Evolutionary conservation across 2,797 vertebrate species (phyloP), one percentile per base, ranked within the genome.

Genomic region (Myripristis murdjan): DNA sequence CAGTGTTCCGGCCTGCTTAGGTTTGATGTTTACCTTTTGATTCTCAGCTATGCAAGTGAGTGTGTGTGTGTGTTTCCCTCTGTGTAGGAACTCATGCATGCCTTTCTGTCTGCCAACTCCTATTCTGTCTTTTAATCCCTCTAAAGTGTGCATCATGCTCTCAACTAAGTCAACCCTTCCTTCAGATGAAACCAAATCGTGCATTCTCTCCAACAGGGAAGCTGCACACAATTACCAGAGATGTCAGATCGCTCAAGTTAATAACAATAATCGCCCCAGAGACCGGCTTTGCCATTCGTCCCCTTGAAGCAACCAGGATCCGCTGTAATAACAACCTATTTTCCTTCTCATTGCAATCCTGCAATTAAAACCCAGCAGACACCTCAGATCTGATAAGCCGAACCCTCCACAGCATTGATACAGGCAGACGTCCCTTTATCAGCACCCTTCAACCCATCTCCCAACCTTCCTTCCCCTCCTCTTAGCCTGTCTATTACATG

Each of bases 321-420:
- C 67, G 68, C 60, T 57, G 18, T 90, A 91, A 92, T 91, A 89
- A 89, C 85, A 87, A 77, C 74, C 72, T 75, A 77, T 87, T 81
- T 82, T 78, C 77, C 73, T 72, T 83, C 78, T 75, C 73, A 77
- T 73, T 88, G 69, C 84, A 87, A 90, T 90, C 86, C 91, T 89
- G 83, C 83, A 89, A 94, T 94, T 94, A 93, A 93, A 89, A 80
- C 89, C 89, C 84, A 90, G 82, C 89, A 91, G 85, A 85, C 91
- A 90, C 83, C 88, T 88, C 58, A 56, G 80, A 85, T 87, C 83
- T 87, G 80, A 90, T 90, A 81, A 82, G 79, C 65, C 73, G 11
- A 23, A 74, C 41, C 70, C 68, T 73, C 78, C 60, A 28, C 73
- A 61, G 75, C 83, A 82, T 76, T 70, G 87, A 89, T 87, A 87